Evolutionary conservation across 92 coral and sea anemone genomes (phyloP).

Genomic region (Epizoanthus rinbou): DNA sequence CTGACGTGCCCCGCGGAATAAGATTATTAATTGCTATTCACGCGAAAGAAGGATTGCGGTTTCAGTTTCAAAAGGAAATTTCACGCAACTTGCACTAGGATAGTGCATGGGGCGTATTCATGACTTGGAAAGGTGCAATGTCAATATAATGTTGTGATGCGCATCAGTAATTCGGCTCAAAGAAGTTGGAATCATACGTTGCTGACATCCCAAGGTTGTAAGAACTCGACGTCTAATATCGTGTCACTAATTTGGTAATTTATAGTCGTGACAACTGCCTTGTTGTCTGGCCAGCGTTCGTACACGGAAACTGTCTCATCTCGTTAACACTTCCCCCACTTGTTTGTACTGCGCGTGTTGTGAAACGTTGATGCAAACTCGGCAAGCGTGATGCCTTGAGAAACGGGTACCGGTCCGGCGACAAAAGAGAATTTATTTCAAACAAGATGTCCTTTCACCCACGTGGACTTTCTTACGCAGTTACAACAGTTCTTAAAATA

Average conservation of each 20-base stretch:
- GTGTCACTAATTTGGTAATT: neutral
- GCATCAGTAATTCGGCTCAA: neutral
- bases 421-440: neutral
- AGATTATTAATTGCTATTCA: neutral
- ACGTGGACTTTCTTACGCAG: conserved; percentile 25
- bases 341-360: neutral
- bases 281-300: neutral
- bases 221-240: neutral
- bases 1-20: neutral
- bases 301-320: too few relatives aligned
- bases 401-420: conserved; percentile 27
- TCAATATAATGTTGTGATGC: neutral
- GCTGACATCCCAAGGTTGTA: neutral
- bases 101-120: neutral
- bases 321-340: neutral
- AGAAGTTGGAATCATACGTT: neutral
- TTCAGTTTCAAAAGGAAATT: neutral
- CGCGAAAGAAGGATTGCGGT: too few relatives aligned
- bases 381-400: neutral
- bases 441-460: conserved; percentile 18
- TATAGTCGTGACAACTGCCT: neutral
- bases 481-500: conserved; percentile 30
- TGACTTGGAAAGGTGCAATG: neutral
- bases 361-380: neutral
- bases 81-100: neutral